Percentiles rank a stretch among this genome's conserved stretches.
phyloP scores from a whole-genome alignment of 2,888 invertebrate genomes.

The Dasysyrphus albostriatus region DNA sequence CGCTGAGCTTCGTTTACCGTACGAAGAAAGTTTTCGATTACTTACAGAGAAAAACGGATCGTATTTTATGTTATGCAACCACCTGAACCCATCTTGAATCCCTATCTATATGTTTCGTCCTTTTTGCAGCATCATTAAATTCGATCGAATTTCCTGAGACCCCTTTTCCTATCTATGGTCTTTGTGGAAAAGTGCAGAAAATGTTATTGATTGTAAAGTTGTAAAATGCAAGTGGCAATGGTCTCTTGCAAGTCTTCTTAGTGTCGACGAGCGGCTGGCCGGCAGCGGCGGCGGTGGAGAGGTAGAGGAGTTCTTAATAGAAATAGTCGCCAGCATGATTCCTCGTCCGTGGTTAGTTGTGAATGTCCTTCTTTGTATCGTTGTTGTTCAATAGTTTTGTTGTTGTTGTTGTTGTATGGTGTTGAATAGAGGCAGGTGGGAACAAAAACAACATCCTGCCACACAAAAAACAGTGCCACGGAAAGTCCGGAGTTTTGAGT shows the following conservation, averaged over 20 bases:
- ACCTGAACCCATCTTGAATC: background rate
- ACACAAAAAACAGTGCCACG: slow-evolving; percentile 16
- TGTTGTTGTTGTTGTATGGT: background rate
- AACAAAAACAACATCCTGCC: slow-evolving; percentile 9
- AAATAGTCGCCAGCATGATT: slow-evolving; percentile 3
- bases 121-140: slow-evolving; percentile 37
- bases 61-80: slow-evolving; percentile 21
- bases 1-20: slow-evolving; percentile 6
- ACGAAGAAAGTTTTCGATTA: slow-evolving; percentile 41
- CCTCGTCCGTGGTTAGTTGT: slow-evolving; percentile 5
- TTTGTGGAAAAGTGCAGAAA: slow-evolving; percentile 28
- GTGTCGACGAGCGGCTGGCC: slow-evolving; percentile 9
- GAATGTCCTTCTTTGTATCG: slow-evolving; percentile 36
- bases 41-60: slow-evolving; percentile 29
- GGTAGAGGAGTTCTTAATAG: slow-evolving; percentile 8
- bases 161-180: background rate
- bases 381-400: slow-evolving; percentile 3
- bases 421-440: background rate
- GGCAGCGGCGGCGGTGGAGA: no score
- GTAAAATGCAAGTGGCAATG: slow-evolving; percentile 65
- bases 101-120: background rate
- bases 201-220: slow-evolving; percentile 72
- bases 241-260: slow-evolving; percentile 42
- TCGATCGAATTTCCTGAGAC: slow-evolving; percentile 35
- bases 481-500: slow-evolving; percentile 22